phyloP scores from a whole-genome alignment of 2,797 vertebrate species.

The Tokudaia muenninki region DNA sequence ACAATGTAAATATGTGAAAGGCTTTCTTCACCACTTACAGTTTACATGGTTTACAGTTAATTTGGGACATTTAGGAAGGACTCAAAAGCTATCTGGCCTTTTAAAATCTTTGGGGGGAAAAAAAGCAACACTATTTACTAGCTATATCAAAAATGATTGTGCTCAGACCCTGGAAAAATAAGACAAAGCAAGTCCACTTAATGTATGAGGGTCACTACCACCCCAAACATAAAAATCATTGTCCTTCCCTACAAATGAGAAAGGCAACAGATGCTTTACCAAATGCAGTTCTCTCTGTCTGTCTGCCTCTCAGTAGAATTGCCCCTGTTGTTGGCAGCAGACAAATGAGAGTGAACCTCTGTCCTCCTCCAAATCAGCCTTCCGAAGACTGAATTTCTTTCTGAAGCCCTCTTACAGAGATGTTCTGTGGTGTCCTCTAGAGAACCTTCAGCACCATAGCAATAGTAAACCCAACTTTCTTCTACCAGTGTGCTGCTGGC shows the following conservation, averaged over 20 bases:
- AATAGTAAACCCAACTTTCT: not conserved
- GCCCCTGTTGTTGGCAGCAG: not conserved
- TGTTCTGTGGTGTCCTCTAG: not conserved
- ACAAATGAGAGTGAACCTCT: not conserved
- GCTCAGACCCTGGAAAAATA: not conserved
- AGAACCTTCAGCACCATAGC: not conserved
- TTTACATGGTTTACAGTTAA: conserved; percentile 51
- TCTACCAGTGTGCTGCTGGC: not conserved
- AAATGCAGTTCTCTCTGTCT: not conserved
- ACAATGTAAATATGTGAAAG: not conserved
- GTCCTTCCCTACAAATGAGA: not conserved
- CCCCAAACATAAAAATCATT: not conserved
- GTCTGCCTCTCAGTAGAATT: not conserved
- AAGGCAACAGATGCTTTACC: not conserved
- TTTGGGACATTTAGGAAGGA: not conserved
- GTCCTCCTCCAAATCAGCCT: not conserved
- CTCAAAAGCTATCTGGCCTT: not conserved
- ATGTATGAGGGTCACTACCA: not conserved
- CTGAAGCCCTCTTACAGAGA: not conserved
- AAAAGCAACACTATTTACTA: not conserved
- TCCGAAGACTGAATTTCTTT: not conserved
- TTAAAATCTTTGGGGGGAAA: conserved; percentile 2
- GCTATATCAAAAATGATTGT: not conserved
- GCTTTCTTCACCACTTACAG: not conserved
- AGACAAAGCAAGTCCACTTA: not conserved